Evolutionary conservation across 1,140 invertebrate species (phyloP).

Genomic region (Alviniconcha marisindica): DNA sequence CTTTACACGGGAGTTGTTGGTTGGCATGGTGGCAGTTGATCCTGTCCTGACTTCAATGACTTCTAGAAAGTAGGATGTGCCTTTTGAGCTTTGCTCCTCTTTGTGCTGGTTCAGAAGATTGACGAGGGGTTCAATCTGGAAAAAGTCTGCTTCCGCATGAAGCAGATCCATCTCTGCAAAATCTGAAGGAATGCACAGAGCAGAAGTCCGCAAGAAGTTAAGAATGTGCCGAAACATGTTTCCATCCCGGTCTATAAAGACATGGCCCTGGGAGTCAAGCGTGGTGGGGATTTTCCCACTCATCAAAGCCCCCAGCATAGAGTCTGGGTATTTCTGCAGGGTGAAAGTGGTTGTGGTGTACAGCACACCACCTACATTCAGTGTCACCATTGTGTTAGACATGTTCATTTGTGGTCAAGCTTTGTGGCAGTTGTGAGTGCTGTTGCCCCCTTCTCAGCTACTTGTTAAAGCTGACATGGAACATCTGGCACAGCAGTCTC

Average conservation of each 20-base stretch:
- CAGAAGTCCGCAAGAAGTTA: constrained; percentile 73
- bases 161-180: constrained; percentile 92
- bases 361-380: constrained; percentile 73
- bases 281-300: constrained; percentile 62
- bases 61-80: constrained; percentile 56
- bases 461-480: not conserved
- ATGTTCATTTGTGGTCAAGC: constrained; percentile 34
- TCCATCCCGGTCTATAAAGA: constrained; percentile 73
- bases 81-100: not conserved
- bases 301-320: constrained; percentile 74
- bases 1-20: constrained; percentile 71
- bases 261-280: constrained; percentile 64
- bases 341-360: constrained; percentile 69
- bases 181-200: constrained; percentile 89
- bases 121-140: constrained; percentile 85
- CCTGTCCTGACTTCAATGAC: constrained; percentile 70
- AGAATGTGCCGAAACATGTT: constrained; percentile 69
- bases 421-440: too few species aligned
- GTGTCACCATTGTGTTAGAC: constrained; percentile 46
- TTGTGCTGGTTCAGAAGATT: constrained; percentile 81
- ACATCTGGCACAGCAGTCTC: not conserved
- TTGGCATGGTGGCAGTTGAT: constrained; percentile 71
- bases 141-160: constrained; percentile 92
- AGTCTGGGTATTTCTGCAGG: constrained; percentile 68
- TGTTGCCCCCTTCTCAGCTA: not conserved